Evolutionary conservation across 2,113 vertebrate species (phyloP).

Genomic region (Pica pica): DNA sequence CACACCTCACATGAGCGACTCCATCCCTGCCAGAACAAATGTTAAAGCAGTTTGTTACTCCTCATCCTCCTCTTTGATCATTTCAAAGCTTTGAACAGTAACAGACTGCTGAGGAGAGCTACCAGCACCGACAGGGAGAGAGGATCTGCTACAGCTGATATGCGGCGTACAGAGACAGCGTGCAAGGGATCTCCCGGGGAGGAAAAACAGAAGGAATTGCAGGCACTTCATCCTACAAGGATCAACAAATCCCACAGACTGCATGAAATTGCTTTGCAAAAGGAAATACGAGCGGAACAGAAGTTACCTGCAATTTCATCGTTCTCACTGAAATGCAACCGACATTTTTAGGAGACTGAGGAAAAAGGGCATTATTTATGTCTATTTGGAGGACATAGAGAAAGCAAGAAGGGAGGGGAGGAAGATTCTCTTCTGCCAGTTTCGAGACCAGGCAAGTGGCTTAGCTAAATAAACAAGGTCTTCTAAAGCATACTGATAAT

Average conservation of each 20-base stretch:
- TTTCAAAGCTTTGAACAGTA: background rate
- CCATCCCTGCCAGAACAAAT: background rate
- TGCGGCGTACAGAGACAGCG: rapidly evolving
- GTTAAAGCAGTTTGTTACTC: background rate
- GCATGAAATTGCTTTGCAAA: background rate
- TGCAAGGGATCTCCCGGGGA: background rate
- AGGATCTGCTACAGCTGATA: background rate
- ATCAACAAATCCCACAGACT: background rate
- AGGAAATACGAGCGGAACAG: background rate
- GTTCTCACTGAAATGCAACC: background rate
- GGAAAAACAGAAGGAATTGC: background rate
- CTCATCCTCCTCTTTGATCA: background rate
- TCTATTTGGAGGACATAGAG: background rate
- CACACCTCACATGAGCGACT: background rate
- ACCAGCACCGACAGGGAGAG: background rate
- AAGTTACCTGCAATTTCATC: background rate
- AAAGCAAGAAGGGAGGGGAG: background rate
- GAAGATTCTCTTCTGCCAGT: background rate
- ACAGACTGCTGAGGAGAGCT: background rate
- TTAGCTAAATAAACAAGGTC: background rate
- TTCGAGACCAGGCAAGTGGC: background rate
- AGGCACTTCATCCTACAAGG: background rate
- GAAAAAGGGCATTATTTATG: background rate
- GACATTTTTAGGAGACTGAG: background rate
- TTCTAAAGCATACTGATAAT: background rate